A percentile compares a stretch with the other conserved stretches of the same genome.
Conservation (phyloP, 2,888 invertebrate genomes). For the Eristalis tenax region DNA sequence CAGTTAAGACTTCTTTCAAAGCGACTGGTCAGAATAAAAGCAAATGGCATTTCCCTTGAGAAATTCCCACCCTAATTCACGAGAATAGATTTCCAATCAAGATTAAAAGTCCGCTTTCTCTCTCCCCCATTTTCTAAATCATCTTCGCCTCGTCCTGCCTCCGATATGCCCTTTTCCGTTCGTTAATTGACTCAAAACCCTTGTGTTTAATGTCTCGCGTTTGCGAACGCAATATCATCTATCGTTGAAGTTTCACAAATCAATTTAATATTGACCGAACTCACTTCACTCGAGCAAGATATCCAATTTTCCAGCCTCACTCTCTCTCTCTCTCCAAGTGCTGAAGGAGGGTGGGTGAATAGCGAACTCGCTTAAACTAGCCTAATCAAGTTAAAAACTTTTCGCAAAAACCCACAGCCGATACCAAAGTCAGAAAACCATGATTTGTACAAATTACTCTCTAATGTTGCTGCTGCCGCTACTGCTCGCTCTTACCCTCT, state of each 20-base stretch:
- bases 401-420: not conserved
- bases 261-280: not conserved
- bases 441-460: not conserved
- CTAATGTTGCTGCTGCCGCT: too few relatives aligned
- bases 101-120: not conserved
- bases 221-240: not conserved
- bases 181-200: not conserved
- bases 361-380: not conserved
- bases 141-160: too few relatives aligned
- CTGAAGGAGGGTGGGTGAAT: too few relatives aligned
- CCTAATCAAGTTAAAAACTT: not conserved
- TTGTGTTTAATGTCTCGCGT: too few relatives aligned
- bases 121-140: too few relatives aligned
- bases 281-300: not conserved
- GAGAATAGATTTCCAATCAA: constrained; percentile 1
- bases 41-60: too few relatives aligned
- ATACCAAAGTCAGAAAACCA: not conserved
- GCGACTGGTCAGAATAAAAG: too few relatives aligned
- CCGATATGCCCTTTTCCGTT: not conserved
- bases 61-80: not conserved
- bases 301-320: too few relatives aligned
- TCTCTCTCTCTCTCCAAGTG: too few relatives aligned
- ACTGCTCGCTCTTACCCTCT: not conserved
- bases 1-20: too few relatives aligned
- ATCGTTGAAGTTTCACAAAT: not conserved